phyloP scores from a whole-genome alignment of 2,113 vertebrate genomes.

The Pelobates fuscus region DNA sequence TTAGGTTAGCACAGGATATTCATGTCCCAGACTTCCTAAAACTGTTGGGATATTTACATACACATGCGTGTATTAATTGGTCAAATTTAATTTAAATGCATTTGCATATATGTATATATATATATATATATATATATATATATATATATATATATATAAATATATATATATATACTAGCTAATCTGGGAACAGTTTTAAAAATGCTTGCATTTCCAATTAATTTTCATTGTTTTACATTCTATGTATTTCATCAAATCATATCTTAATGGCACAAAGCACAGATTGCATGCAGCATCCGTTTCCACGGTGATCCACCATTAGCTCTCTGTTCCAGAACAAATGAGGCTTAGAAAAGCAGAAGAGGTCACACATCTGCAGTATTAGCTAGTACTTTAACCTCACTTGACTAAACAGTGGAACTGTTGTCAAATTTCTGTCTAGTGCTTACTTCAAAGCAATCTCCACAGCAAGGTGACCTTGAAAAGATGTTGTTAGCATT shows the following conservation, averaged over 20 bases:
- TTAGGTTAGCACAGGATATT: no score
- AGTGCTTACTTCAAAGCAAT: not conserved
- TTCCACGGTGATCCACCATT: conserved; percentile 27
- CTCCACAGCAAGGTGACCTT: conserved; percentile 30
- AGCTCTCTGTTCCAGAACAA: conserved; percentile 39
- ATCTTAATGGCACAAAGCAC: not conserved
- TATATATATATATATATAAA: no score
- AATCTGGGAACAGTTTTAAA: no score
- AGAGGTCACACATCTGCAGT: conserved; percentile 33
- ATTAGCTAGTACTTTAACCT: conserved; percentile 16
- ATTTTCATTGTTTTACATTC: no score
- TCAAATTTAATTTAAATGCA: no score
- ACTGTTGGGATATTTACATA: no score
- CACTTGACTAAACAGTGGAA: conserved; percentile 37
- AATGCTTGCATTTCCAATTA: no score
- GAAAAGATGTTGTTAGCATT: not conserved
- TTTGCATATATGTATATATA: no score
- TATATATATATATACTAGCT: no score
- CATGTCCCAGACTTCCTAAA: no score
- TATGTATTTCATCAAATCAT: not conserved
- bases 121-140: no score
- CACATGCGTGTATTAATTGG: no score
- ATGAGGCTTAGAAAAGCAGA: conserved; percentile 27
- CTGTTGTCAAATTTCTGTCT: conserved; percentile 28
- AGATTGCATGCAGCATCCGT: conserved; percentile 32